Conservation (phyloP, 1,140 invertebrate species). For the Saccostrea cuccullata region DNA sequence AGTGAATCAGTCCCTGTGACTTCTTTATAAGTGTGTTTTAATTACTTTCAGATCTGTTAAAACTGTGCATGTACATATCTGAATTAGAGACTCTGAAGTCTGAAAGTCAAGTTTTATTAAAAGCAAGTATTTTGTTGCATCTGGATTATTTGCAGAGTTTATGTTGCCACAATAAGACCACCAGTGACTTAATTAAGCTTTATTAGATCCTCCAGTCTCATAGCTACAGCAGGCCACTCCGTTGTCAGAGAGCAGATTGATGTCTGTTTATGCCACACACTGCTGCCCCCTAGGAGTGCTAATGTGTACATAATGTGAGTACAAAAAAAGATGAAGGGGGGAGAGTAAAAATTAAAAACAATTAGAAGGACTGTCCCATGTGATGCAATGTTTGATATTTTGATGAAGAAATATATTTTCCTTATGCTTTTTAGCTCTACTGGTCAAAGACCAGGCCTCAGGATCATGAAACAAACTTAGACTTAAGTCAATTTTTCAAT, state of each 20-base stretch:
- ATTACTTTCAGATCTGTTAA: too few species aligned
- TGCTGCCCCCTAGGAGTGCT: slow-evolving; percentile 93
- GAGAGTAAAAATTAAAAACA: not conserved
- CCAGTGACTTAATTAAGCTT: slow-evolving; percentile 99
- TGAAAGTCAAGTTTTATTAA: too few species aligned
- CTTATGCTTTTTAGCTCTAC: too few species aligned
- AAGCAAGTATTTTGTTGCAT: not conserved
- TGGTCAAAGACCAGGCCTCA: too few species aligned
- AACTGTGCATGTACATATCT: too few species aligned
- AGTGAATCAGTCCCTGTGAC: too few species aligned
- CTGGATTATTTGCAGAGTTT: slow-evolving; percentile 86
- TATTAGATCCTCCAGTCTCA: slow-evolving; percentile 96
- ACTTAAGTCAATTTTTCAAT: too few species aligned
- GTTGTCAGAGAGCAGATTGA: slow-evolving; percentile 97
- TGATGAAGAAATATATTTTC: too few species aligned
- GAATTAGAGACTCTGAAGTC: too few species aligned
- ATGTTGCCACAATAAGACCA: slow-evolving; percentile 97
- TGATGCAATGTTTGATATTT: too few species aligned
- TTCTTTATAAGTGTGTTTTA: too few species aligned
- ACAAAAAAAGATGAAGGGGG: not conserved
- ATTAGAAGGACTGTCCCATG: not conserved
- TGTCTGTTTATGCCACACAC: slow-evolving; percentile 98
- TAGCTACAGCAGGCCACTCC: slow-evolving; percentile 98
- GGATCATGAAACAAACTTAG: too few species aligned
- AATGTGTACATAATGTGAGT: slow-evolving; percentile 87